Evolutionary conservation across 2,888 invertebrate genomes (phyloP).

Genomic region (Dryomyza anilis): DNA sequence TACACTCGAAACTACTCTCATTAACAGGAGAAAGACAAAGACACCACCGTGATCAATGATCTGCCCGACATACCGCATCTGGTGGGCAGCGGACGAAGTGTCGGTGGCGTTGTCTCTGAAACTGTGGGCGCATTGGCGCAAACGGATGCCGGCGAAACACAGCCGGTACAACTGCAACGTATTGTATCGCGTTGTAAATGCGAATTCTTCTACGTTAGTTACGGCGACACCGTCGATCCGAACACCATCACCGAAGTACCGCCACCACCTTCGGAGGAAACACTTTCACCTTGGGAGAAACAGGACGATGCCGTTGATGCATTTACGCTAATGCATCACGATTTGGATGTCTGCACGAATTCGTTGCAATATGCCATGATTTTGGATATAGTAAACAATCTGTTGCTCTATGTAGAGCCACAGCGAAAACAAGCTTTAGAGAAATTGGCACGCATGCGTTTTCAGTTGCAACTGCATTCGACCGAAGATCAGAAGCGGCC

Average conservation of each 20-base stretch:
- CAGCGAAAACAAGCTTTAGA: constrained; percentile 90
- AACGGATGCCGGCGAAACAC: constrained; percentile 66
- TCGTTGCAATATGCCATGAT: constrained; percentile 95
- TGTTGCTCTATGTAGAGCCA: constrained; percentile 95
- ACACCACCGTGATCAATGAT: constrained; percentile 77
- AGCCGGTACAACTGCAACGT: constrained; percentile 81
- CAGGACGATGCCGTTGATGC: constrained; percentile 91
- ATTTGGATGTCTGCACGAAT: constrained; percentile 97
- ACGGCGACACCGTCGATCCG: constrained; percentile 75
- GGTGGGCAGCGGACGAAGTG: constrained; percentile 93
- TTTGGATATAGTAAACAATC: constrained; percentile 95
- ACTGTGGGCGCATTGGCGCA: constrained; percentile 83
- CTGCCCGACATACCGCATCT: constrained; percentile 86
- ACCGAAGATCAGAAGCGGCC: constrained; percentile 90
- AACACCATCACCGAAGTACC: constrained; percentile 69
- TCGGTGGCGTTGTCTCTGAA: constrained; percentile 93
- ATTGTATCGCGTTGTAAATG: constrained; percentile 97
- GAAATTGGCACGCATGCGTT: constrained; percentile 85
- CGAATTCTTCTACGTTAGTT: constrained; percentile 95
- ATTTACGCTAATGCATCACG: constrained; percentile 97
- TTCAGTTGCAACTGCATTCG: constrained; percentile 89
- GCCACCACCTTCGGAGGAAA: constrained; percentile 73
- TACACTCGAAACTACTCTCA: neutral
- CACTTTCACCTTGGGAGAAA: constrained; percentile 77
- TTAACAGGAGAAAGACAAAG: constrained; percentile 69